These are phyloP conservation scores for Andricus quercusramuli DNA, from an alignment of 2,888 invertebrate species.

Conservation along the genomic window DNA sequence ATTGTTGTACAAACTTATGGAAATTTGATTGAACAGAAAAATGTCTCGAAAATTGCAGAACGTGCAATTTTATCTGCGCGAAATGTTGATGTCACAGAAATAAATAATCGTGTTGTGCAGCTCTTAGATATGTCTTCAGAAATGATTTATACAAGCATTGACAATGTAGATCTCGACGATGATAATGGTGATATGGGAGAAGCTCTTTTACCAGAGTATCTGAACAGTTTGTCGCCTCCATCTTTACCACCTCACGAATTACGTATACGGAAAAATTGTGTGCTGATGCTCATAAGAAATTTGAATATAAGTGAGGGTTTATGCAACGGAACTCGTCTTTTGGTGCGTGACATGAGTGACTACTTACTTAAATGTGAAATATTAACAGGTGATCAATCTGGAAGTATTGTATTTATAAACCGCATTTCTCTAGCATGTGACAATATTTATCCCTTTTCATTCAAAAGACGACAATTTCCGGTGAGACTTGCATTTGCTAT, in stretches of 20 bases:
- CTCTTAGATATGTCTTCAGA: constrained; percentile 33
- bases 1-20: constrained; percentile 50
- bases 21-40: constrained; percentile 45
- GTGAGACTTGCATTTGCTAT: constrained; percentile 53
- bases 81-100: constrained; percentile 57
- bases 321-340: constrained; percentile 44
- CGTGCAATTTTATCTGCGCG: constrained; percentile 56
- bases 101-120: constrained; percentile 50
- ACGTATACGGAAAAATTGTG: constrained; percentile 47
- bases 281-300: constrained; percentile 56
- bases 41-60: constrained; percentile 48
- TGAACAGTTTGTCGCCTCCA: constrained; percentile 47
- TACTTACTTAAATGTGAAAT: constrained; percentile 46
- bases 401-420: constrained; percentile 46
- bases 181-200: constrained; percentile 36
- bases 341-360: constrained; percentile 43
- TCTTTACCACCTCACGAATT: constrained; percentile 53
- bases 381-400: constrained; percentile 44
- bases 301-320: constrained; percentile 36
- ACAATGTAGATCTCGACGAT: constrained; percentile 39
- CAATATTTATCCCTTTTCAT: constrained; percentile 42
- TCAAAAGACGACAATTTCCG: constrained; percentile 51
- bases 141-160: constrained; percentile 41
- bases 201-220: constrained; percentile 40
- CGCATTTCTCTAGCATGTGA: constrained; percentile 42